These are phyloP conservation scores for Xiphophorus couchianus DNA, from an alignment of 2,113 vertebrate species.

Conservation along the genomic window DNA sequence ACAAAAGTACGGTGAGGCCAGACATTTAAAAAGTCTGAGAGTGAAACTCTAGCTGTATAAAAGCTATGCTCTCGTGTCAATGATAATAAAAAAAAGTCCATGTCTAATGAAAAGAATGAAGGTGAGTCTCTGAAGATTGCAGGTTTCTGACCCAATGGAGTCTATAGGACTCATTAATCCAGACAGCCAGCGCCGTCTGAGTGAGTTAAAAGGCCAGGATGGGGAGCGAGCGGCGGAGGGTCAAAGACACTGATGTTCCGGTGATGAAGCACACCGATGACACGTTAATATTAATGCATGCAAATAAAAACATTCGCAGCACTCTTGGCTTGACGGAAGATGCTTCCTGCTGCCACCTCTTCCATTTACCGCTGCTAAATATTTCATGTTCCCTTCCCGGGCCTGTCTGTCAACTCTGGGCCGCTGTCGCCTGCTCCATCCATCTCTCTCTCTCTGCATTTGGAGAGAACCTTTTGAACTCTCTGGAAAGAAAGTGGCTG, in stretches of 20 bases:
- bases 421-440: constrained; percentile 27
- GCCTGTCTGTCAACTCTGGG: constrained; percentile 43
- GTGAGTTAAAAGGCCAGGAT: not conserved
- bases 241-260: constrained; percentile 12
- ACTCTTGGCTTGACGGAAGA: constrained; percentile 19
- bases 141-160: too few relatives aligned
- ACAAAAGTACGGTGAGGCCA: too few relatives aligned
- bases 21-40: too few relatives aligned
- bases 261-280: constrained; percentile 16
- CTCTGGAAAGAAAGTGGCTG: not conserved
- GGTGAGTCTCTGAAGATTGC: too few relatives aligned
- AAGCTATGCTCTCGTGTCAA: too few relatives aligned
- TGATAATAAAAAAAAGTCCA: too few relatives aligned
- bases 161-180: not conserved
- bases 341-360: constrained; percentile 20
- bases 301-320: constrained; percentile 50
- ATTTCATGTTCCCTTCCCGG: constrained; percentile 57
- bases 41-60: too few relatives aligned
- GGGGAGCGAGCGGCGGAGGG: constrained; percentile 9
- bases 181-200: not conserved
- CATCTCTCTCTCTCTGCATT: constrained; percentile 4
- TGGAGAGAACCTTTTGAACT: not conserved
- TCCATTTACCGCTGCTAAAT: constrained; percentile 66
- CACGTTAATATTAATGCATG: constrained; percentile 55
- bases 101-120: too few relatives aligned